Base-by-base conservation (phyloP, 2,888 invertebrate genomes). In the Heliconius aoede region DNA sequence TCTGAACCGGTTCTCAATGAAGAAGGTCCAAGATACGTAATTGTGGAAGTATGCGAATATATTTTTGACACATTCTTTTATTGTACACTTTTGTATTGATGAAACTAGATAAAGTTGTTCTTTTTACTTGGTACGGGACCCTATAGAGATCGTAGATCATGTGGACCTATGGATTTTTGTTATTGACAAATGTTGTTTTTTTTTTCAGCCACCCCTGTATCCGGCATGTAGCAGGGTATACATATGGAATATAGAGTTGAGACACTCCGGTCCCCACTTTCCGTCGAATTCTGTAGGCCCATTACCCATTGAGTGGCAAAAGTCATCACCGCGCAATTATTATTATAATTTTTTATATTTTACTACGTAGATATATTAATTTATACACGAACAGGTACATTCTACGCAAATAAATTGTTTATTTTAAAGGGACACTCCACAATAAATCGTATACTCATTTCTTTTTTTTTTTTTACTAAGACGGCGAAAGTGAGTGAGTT, bases 1-100 rank as follows among this genome's bases (percentile, higher is more conserved):
- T 75, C 72, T 72, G 73, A 69, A 80, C 81, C 73, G 80, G 81
- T 76, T 78, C 21, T 76, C 67, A 75, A 71, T 79, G 58, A 77
- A 75, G 72, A 51, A 65, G 51, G 30, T 76, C 64, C 64, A 62
- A 58, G 62, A n/a, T 51, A n/a, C 36, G 36, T 69, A 75, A 71
- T 69, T 69, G 75, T 75, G 55, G 61, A 75, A 61, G 62, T 75
- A 62, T 64, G 69, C 72, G 58, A 61, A 74, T 60, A 65, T n/a
- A 46, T 30, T 73, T 64, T 61, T 46, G 30, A 28, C 51, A 32
- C 32, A 64, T 64, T 30, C n/a, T 64, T 55, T 64, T 64, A 40
- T 73, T 73, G 9, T 60, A 9, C 3, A 46, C 40, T 55, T 55
- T 15, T 32, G 55, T 55, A 69, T 69, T 55, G 55, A 69, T 55